phyloP scores from a whole-genome alignment of 2,888 invertebrate species.

The Oligia latruncula region DNA sequence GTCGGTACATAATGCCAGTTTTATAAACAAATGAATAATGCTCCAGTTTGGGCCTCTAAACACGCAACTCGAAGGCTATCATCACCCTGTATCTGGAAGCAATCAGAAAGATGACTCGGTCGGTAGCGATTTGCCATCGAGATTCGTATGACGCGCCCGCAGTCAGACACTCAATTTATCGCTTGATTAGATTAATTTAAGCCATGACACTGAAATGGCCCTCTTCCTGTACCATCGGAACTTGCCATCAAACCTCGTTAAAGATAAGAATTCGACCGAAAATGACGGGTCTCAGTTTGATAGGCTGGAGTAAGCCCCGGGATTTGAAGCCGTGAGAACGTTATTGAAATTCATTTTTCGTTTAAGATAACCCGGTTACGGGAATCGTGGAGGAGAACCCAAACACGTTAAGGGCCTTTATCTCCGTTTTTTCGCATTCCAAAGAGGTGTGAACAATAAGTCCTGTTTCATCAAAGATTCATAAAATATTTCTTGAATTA shows the following conservation, averaged over 20 bases:
- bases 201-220: constrained; percentile 84
- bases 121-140: constrained; percentile 51
- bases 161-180: constrained; percentile 79
- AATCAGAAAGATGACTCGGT: constrained; percentile 43
- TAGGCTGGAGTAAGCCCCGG: constrained; percentile 63
- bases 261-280: constrained; percentile 80
- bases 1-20: constrained; percentile 18
- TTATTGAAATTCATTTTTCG: constrained; percentile 65
- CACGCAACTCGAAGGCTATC: constrained; percentile 16
- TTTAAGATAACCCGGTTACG: constrained; percentile 49
- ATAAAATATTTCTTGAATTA: constrained; percentile 18
- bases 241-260: constrained; percentile 82
- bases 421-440: constrained; percentile 51
- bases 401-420: constrained; percentile 50
- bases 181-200: constrained; percentile 88
- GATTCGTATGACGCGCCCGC: constrained; percentile 59
- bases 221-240: constrained; percentile 83
- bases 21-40: constrained; percentile 49
- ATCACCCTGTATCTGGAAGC: constrained; percentile 38
- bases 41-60: constrained; percentile 28
- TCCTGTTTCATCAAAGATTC: constrained; percentile 10
- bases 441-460: constrained; percentile 39
- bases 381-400: constrained; percentile 42
- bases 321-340: constrained; percentile 66
- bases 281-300: constrained; percentile 70